Base-by-base conservation (phyloP, 2,113 vertebrate species). In the Eulemur rufifrons region DNA sequence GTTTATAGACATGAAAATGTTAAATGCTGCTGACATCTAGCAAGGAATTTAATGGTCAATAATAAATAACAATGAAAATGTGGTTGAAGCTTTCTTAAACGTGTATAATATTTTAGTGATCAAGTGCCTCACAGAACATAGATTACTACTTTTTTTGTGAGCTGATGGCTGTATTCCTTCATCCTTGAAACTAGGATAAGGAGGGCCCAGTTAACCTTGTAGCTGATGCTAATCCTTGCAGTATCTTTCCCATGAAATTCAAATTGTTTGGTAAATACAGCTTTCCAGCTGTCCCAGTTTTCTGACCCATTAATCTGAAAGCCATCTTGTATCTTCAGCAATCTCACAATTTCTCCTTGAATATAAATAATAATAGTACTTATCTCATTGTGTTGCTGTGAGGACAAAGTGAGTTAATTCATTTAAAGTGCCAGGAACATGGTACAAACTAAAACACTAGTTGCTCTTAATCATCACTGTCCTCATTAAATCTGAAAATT, bases 271-370 rank as follows among this genome's bases (percentile, higher is more conserved):
- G 34, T 45, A 86, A 89, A 32, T 8, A 27, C 23, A 23, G 64
- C 80, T 91, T 85, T 76, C 39, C 27, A 85, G n/a, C 25, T 91
- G 83, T 13, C 23, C 27, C 17, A 27, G 25, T 77, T 81, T 85
- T 81, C 50, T 82, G 39, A 96, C 20, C 9, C 84, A 27, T 54
- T 87, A 77, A 89, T 86, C 18, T 71, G 68, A 95, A 80, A 85
- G 18, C 2, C 42, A 66, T 61, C 64, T 78, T 64, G 45, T 45
- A n/a, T 71, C 37, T 95, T 76, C 6, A 77, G 66, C 34, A 71
- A 59, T 39, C 45, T 91, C 7, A 77, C 17, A 73, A 50, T 95
- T 80, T 95, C 25, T 73, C 32, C 78, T 83, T 86, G 93, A 86
- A 86, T 73, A 66, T 66, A 73, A 86, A 66, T 59, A 91, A 45